phyloP scores from a whole-genome alignment of 2,113 vertebrate species.

The Ranitomeya variabilis region DNA sequence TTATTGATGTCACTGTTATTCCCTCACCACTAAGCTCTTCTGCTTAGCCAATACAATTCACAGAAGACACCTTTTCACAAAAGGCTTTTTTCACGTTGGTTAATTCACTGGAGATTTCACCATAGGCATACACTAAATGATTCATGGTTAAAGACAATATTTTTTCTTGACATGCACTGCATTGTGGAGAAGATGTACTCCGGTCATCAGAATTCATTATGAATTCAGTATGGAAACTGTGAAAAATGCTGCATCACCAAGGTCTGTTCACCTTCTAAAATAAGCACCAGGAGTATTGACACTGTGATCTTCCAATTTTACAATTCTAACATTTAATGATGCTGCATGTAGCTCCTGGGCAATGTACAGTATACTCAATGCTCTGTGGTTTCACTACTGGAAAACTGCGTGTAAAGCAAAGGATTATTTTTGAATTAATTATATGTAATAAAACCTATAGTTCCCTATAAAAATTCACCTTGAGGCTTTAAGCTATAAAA shows the following conservation, averaged over 20 bases:
- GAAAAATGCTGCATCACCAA: background rate
- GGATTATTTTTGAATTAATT: background rate
- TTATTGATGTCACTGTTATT: background rate
- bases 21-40: background rate
- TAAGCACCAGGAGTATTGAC: background rate
- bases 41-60: background rate
- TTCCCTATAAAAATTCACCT: background rate
- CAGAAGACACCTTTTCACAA: background rate
- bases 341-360: background rate
- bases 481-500: background rate
- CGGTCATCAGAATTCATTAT: background rate
- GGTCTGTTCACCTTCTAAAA: background rate
- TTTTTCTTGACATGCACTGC: background rate
- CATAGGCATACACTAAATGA: background rate
- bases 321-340: background rate
- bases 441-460: background rate
- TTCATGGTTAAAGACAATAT: background rate
- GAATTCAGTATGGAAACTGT: background rate
- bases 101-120: background rate
- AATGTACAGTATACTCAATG: background rate
- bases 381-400: background rate
- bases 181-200: background rate
- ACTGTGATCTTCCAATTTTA: background rate
- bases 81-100: background rate
- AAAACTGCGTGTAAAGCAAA: background rate